Percentiles rank a stretch among this genome's conserved stretches.
Conservation (phyloP, 2,888 invertebrate species). For the Dolichopus griseipennis region DNA sequence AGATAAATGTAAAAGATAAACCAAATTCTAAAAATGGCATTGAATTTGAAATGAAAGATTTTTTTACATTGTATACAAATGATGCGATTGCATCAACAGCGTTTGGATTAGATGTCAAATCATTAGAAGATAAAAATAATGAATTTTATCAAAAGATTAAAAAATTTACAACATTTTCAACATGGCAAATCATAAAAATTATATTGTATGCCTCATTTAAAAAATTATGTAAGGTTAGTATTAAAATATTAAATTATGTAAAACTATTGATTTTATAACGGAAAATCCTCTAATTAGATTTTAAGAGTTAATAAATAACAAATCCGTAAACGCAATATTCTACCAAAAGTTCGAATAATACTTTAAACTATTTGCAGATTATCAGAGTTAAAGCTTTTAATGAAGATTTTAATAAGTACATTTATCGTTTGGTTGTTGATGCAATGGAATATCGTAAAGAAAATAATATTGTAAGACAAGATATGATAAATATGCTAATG, state of each 20-base stretch:
- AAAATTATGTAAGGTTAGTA: conserved; percentile 28
- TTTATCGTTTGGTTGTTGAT: conserved; percentile 39
- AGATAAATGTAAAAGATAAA: conserved; percentile 12
- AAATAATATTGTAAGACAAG: conserved; percentile 45
- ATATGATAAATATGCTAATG: conserved; percentile 45
- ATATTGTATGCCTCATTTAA: conserved; percentile 23
- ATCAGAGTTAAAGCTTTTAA: conserved; percentile 36
- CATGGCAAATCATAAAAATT: conserved; percentile 13
- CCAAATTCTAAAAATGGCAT: conserved; percentile 9
- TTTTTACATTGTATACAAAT: conserved; percentile 31
- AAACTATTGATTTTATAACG: too few relatives aligned
- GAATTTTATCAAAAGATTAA: conserved; percentile 46
- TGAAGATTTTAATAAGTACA: conserved; percentile 36
- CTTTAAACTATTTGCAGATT: conserved; percentile 20
- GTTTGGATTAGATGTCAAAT: conserved; percentile 42
- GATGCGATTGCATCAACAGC: conserved; percentile 36
- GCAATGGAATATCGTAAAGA: conserved; percentile 45
- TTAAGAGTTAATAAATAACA: too few relatives aligned
- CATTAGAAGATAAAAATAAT: conserved; percentile 43
- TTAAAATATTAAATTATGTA: too few relatives aligned
- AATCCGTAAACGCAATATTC: too few relatives aligned
- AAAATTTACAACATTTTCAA: conserved; percentile 34
- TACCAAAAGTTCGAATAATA: too few relatives aligned
- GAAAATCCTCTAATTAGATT: too few relatives aligned
- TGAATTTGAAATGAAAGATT: conserved; percentile 29